A percentile compares a stretch with the other conserved stretches of the same genome.
Conservation (phyloP, 2,797 vertebrate genomes). For the Psittacula echo region DNA sequence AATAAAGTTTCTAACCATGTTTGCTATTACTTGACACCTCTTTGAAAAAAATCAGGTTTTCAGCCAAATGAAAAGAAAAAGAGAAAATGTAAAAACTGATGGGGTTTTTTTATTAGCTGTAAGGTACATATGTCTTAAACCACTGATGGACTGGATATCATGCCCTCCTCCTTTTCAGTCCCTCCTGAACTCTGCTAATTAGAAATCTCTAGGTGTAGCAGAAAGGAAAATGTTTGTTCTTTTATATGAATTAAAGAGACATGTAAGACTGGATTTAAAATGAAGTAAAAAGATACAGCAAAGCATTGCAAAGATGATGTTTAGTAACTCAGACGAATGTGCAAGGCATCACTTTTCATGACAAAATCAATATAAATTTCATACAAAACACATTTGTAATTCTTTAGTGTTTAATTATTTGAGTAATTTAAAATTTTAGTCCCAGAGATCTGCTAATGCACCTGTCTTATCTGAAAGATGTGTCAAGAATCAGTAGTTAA, state of each 20-base stretch:
- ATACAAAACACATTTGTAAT: neutral
- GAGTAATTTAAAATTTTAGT: slow-evolving; percentile 19
- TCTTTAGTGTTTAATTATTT: neutral
- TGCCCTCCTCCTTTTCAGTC: neutral
- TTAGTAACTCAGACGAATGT: neutral
- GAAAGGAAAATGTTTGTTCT: neutral
- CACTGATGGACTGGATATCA: neutral
- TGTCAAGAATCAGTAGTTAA: neutral
- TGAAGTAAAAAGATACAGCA: neutral
- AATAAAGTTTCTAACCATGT: neutral
- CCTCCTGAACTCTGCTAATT: neutral
- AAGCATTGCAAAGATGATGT: neutral
- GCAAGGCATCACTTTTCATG: neutral
- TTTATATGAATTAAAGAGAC: neutral
- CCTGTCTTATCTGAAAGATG: neutral
- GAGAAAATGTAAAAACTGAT: neutral
- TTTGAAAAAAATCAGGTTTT: neutral
- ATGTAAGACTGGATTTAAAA: neutral
- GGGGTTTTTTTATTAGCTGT: neutral
- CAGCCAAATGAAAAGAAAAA: neutral
- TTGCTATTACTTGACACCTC: neutral
- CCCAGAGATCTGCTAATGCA: neutral
- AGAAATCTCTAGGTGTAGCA: neutral
- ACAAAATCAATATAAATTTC: neutral
- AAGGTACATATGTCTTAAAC: neutral